These are phyloP conservation scores for Desmophyllum pertusum DNA, from an alignment of 92 coral and sea anemone genomes.

Conservation along the genomic window DNA sequence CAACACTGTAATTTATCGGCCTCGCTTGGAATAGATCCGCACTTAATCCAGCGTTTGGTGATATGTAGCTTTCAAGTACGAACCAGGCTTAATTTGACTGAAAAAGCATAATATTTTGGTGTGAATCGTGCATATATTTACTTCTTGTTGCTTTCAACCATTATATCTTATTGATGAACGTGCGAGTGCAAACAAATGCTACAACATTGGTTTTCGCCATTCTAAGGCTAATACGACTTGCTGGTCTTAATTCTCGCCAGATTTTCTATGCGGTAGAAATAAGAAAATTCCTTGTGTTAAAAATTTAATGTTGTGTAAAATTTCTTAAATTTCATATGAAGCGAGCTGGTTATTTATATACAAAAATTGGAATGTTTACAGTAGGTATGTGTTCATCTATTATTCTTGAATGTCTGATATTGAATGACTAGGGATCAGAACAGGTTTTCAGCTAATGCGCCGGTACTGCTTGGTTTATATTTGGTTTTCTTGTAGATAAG, in stretches of 20 bases:
- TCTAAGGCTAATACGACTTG: not conserved
- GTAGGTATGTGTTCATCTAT: not conserved
- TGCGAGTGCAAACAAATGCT: not conserved
- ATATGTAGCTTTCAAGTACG: conserved; percentile 2
- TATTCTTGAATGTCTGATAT: not conserved
- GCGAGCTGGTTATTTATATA: not conserved
- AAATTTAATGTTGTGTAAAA: not conserved
- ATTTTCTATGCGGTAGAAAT: not conserved
- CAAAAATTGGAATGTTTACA: not conserved
- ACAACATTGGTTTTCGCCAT: not conserved
- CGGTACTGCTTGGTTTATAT: not conserved
- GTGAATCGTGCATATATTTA: conserved; percentile 17
- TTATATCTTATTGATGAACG: conserved; percentile 17
- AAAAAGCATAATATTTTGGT: conserved; percentile 26
- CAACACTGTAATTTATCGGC: conserved; percentile 4
- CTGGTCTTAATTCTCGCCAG: not conserved
- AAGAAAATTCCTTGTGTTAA: not conserved
- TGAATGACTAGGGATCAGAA: not conserved
- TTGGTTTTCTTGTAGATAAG: not conserved
- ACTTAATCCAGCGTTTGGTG: not conserved
- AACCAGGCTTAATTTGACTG: conserved; percentile 24
- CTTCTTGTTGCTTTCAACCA: not conserved
- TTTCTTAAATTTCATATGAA: not conserved
- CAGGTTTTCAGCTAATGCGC: not conserved
- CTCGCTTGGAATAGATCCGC: not conserved